Conservation (phyloP, 2,113 vertebrate species). For the Amphilophus citrinellus region DNA sequence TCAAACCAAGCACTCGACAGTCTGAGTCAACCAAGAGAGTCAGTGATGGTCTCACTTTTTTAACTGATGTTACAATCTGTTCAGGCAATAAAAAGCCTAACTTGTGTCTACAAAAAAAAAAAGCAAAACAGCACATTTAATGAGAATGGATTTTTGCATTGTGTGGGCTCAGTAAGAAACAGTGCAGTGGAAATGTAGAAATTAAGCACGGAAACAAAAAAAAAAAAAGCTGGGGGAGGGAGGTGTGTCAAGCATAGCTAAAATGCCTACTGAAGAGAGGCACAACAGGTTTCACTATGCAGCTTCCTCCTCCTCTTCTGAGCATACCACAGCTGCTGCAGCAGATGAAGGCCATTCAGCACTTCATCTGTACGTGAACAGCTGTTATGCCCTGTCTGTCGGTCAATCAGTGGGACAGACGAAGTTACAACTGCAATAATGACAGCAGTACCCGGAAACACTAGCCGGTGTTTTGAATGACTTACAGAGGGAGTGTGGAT, state of each 20-base stretch:
- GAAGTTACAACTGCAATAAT: neutral
- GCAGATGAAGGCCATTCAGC: slow-evolving; percentile 63
- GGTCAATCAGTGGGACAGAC: neutral
- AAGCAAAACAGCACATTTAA: neutral
- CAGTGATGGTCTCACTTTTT: neutral
- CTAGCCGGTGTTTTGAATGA: neutral
- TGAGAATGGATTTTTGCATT: neutral
- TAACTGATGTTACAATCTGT: neutral
- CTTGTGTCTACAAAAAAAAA: neutral
- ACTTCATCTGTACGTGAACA: slow-evolving; percentile 44
- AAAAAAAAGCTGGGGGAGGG: neutral
- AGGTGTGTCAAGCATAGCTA: slow-evolving; percentile 32
- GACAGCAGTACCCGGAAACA: neutral
- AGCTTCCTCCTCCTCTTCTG: slow-evolving; percentile 40
- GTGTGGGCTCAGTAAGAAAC: neutral
- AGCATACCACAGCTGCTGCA: slow-evolving; percentile 38
- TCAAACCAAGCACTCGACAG: neutral
- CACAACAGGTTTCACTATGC: slow-evolving; percentile 34
- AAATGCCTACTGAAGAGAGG: slow-evolving; percentile 53
- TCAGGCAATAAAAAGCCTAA: neutral
- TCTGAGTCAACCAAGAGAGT: neutral
- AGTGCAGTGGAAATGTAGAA: slow-evolving; percentile 17
- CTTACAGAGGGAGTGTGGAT: neutral
- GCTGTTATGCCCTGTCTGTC: slow-evolving; percentile 29
- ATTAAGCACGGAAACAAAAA: slow-evolving; percentile 22